Base-by-base conservation (phyloP, 2,797 vertebrate species). In the Dicrostonyx torquatus region DNA sequence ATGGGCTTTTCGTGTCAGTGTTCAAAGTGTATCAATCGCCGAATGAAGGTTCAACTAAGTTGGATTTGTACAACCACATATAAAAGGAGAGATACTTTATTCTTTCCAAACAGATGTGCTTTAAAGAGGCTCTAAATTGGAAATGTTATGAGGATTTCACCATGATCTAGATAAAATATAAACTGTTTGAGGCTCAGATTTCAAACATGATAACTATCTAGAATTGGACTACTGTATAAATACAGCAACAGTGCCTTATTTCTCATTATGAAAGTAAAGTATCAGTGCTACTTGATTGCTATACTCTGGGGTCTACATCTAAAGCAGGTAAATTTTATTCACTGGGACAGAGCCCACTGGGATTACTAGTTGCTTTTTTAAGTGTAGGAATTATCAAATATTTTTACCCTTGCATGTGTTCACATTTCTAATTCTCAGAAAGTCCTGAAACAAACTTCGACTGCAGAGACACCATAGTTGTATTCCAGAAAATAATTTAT, bases 361-460 rank as follows among this genome's bases (percentile, higher is more conserved):
- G 11, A 31, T 50, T 37, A 45, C 29, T 58, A 20, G 85, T 80
- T 43, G 11, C 15, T 53, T 26, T 77, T 87, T 86, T 76, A 88
- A 77, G 43, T 9, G 9, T 58, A 79, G 58, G 11, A 58, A 7
- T 20, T 79, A 14, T 79, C n/a, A 79, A 89, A 48, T 17, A 89
- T 70, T 68, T 40, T 55, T 48, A 90, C 53, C 3, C 22, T 48
- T 66, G 17, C 43, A 66, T 93, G 8, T 60, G 77, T 87, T 86
- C 29, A 85, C 29, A 89, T 83, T 50, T 89, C 2, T 79, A 73
- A 66, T 50, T 83, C 29, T 91, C 72, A 93, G 75, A 93, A 89
- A 87, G 87, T 89, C 40, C 89, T 76, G 14, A 76, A 66, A 64
- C 37, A 93, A 78, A 91, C 40, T 18, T 55, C 88, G 87, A n/a